Base-by-base conservation (phyloP, 2,888 invertebrate genomes). In the Lepetodrilus schrolli region DNA sequence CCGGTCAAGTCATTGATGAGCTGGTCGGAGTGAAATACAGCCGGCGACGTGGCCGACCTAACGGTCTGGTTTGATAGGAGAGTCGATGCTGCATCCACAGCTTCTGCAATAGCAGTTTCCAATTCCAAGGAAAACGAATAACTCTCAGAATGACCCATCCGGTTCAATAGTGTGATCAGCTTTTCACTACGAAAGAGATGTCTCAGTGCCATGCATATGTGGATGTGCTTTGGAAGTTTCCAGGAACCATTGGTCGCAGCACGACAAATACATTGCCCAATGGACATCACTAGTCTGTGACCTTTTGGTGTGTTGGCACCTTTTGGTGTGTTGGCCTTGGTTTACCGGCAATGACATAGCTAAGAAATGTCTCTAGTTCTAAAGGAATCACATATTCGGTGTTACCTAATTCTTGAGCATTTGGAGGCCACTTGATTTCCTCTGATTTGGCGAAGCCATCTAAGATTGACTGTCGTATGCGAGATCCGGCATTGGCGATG, bases 11-110 rank as follows among this genome's bases (percentile, higher is more conserved):
- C 72, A 71, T 81, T 82, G 10, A 82, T 36, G 2, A 80, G 49
- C 72, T 78, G 73, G 66, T 83, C 80, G n/a, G 79, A 77, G 74
- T 83, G 82, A 47, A 83, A 83, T 1, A 81, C 34, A 10, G 79
- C 75, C 13, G 70, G 65, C 2, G 36, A 72, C 34, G 49, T 21
- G 34, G 78, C 79, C 26, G 74, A 34, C 36, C 78, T 30, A 7
- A 83, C 49, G 37, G 80, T 81, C 36, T 80, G 76, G 0, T 75
- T 48, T 10, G 82, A 36, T n/a, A 82, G 74, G n/a, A 78, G 47
- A 17, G 50, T 69, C 20, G 80, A 80, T 26, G 81, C 66, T 21
- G 77, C 37, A 23, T 78, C 74, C 8, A 78, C 4, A 21, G 80
- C 79, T 58, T 47, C 51, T 4, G 78, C 79, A 36, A 80, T 30